Percentiles rank a stretch among this genome's conserved stretches.
phyloP scores from a whole-genome alignment of 2,113 vertebrate genomes.

The Chelonoidis abingdonii region DNA sequence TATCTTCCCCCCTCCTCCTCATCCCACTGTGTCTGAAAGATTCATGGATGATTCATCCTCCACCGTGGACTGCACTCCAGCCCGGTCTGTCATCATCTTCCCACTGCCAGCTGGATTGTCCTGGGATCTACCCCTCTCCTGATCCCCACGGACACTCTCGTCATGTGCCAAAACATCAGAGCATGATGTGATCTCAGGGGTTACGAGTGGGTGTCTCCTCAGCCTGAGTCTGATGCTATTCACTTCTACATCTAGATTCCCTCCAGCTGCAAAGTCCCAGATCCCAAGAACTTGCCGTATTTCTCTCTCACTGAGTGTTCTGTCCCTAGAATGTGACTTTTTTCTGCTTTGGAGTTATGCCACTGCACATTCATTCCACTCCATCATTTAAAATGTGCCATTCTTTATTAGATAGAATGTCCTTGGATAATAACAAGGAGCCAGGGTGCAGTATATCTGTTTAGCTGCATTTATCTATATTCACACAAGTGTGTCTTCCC shows the following conservation, averaged over 20 bases:
- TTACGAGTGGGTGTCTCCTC: neutral
- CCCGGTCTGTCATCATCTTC: neutral
- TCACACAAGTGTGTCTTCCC: neutral
- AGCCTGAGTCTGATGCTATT: neutral
- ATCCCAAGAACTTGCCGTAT: neutral
- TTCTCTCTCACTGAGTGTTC: fast-evolving
- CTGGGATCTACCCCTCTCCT: neutral
- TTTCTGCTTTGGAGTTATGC: neutral
- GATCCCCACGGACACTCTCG: neutral
- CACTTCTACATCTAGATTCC: neutral
- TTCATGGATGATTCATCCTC: neutral
- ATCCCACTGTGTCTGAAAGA: neutral
- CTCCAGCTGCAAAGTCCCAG: neutral
- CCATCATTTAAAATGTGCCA: neutral
- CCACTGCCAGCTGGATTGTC: neutral
- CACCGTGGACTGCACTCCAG: neutral
- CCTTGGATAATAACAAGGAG: neutral
- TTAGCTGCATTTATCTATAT: slow-evolving; percentile 25
- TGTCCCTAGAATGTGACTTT: neutral
- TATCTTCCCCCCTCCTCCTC: neutral
- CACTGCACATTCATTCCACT: neutral
- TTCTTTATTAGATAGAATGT: neutral
- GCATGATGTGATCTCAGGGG: neutral
- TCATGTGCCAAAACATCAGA: neutral
- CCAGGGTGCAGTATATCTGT: fast-evolving